phyloP scores from a whole-genome alignment of 2,113 vertebrate species.

The Dendrocopos noguchii region DNA sequence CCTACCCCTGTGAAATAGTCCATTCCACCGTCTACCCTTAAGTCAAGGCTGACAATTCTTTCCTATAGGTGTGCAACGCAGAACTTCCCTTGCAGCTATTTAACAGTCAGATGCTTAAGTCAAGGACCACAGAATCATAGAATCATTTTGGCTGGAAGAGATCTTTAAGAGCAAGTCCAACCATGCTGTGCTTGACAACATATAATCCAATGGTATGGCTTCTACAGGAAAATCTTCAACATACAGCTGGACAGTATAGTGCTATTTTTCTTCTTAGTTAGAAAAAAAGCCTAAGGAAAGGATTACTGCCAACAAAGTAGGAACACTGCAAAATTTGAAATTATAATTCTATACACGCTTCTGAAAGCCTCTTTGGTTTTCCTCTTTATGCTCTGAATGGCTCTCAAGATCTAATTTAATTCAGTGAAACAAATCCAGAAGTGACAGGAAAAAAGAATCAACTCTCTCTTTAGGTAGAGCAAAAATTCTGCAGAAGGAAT shows the following conservation, averaged over 20 bases:
- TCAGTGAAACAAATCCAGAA: background rate
- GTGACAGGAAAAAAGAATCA: background rate
- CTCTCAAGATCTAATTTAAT: slow-evolving; percentile 27
- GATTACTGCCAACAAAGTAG: background rate
- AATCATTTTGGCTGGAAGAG: no score
- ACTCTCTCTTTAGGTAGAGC: background rate
- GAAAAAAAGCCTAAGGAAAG: background rate
- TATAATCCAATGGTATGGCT: background rate
- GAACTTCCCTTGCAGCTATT: background rate
- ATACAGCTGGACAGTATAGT: background rate
- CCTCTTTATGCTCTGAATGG: background rate
- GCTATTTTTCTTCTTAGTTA: background rate
- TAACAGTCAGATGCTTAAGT: background rate
- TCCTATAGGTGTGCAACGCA: background rate
- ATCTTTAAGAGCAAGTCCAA: background rate
- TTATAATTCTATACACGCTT: background rate
- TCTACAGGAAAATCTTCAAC: background rate
- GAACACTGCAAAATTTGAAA: background rate
- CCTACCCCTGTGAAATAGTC: background rate
- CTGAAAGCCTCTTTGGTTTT: slow-evolving; percentile 9
- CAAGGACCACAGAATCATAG: background rate
- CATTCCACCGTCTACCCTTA: background rate
- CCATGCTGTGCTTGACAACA: background rate
- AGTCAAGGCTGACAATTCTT: background rate
- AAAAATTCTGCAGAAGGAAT: slow-evolving; percentile 3